Evolutionary conservation across 2,888 invertebrate genomes (phyloP).

Genomic region (Adelognathus sp.): DNA sequence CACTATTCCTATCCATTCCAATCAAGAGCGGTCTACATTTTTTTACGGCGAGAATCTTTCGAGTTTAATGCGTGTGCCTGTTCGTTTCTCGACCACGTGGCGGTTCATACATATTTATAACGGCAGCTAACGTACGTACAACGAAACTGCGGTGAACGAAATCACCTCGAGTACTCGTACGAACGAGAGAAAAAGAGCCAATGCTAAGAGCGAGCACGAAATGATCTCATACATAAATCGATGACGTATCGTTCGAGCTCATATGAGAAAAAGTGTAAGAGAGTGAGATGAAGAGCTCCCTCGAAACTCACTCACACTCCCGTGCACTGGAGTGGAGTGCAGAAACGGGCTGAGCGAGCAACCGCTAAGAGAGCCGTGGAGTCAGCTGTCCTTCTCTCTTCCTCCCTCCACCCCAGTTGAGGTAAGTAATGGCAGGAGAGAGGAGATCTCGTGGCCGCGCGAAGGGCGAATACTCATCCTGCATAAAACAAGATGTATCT

Average conservation of each 20-base stretch:
- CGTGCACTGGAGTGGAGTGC: constrained; percentile 12
- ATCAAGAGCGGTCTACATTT: constrained; percentile 20
- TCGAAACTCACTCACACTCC: neutral
- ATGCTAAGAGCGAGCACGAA: neutral
- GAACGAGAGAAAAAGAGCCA: constrained; percentile 39
- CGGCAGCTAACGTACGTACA: neutral
- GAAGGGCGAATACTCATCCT: constrained; percentile 6
- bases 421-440: constrained; percentile 53
- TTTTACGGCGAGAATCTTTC: constrained; percentile 21
- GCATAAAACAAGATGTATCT: neutral
- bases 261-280: constrained; percentile 44
- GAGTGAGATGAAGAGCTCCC: no score
- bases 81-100: neutral
- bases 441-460: neutral
- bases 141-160: constrained; percentile 4
- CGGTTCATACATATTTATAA: neutral
- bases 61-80: neutral
- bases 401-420: no score
- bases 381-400: constrained; percentile 30
- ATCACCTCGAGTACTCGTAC: constrained; percentile 47
- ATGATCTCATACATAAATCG: constrained; percentile 53
- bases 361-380: constrained; percentile 36
- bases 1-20: constrained; percentile 22
- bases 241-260: constrained; percentile 48
- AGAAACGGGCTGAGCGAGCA: constrained; percentile 43